These are phyloP conservation scores for Ctenopoma kingsleyae DNA, from an alignment of 2,797 vertebrate species.

Conservation along the genomic window DNA sequence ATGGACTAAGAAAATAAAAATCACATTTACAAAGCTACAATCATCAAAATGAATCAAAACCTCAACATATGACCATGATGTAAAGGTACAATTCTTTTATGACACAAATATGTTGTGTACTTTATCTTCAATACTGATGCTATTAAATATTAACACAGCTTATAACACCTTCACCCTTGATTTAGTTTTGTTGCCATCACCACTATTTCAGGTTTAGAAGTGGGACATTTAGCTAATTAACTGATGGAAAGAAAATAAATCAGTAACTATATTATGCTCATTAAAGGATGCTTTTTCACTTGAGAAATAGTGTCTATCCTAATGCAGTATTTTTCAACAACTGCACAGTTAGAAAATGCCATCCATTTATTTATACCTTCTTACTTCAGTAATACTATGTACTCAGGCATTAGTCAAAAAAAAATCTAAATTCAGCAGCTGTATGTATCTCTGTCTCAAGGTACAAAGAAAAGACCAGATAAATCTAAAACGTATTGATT, in stretches of 20 bases:
- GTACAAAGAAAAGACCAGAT: slow-evolving; percentile 27
- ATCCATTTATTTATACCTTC: slow-evolving; percentile 3
- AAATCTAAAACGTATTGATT: slow-evolving; percentile 41
- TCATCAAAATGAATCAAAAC: slow-evolving; percentile 23
- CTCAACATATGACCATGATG: neutral
- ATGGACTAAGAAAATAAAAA: neutral
- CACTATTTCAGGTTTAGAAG: slow-evolving; percentile 5
- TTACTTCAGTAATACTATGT: neutral
- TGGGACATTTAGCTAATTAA: slow-evolving; percentile 19
- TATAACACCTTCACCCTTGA: slow-evolving; percentile 46
- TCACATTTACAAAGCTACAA: slow-evolving; percentile 12
- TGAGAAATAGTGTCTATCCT: neutral
- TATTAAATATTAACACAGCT: slow-evolving; percentile 48
- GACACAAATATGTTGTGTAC: slow-evolving; percentile 29
- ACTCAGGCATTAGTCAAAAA: slow-evolving; percentile 13
- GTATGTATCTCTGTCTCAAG: slow-evolving; percentile 4
- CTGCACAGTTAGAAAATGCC: neutral
- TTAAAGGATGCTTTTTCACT: neutral
- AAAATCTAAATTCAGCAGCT: slow-evolving; percentile 21
- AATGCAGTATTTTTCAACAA: neutral
- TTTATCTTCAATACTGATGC: slow-evolving; percentile 46
- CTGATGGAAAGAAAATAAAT: slow-evolving; percentile 9
- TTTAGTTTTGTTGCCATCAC: too few species aligned
- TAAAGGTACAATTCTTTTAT: slow-evolving; percentile 35
- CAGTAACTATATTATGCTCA: neutral